Evolutionary conservation across 2,113 vertebrate species (phyloP), one percentile per base, ranked within the genome.

Genomic region (Pomatostomus ruficeps): DNA sequence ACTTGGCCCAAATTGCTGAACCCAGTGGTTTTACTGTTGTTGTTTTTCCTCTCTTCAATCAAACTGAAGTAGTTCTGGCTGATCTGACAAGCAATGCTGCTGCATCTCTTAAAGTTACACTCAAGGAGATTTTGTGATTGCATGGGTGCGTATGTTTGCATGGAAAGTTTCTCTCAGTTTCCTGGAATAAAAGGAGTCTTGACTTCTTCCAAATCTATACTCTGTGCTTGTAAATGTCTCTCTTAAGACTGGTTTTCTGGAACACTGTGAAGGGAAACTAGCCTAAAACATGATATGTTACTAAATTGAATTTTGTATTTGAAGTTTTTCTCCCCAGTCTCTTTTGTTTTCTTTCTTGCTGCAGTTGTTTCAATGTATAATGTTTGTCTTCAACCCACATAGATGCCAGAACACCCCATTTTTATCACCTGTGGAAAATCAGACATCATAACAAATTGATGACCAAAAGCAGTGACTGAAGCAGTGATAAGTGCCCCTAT

Each of bases 11-110:
- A 71, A 82, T 51, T 91, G 38, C 91, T 96, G 93, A 98, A 93
- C 73, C 61, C 58, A 65, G 95, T 82, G 93, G 68, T 97, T 97
- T 97, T 91, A 94, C 89, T 96, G 95, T 96, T 97, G 95, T 96
- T 98, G 77, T 94, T 98, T 97, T 97, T 97, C 92, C 94, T 95
- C 89, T 94, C 90, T 96, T 96, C 87, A 91, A 36, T 96, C 94
- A 95, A 96, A 96, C 90, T 49, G n/a, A 74, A 95, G 89, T 74
- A 51, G 91, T 83, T 75, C 88, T 97, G 94, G 82, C 85, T 93
- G 48, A 94, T 85, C 78, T 4, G 10, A 82, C 6, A 4, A 86
- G 90, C 54, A 66, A 43, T 92, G 62, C 68, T 73, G 90, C 96
- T 95, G 73, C 23, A 87, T 90, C 72, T 95, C 95, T 95, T 95